phyloP scores from a whole-genome alignment of 1,140 invertebrate species.

The Diorhabda sublineata region DNA sequence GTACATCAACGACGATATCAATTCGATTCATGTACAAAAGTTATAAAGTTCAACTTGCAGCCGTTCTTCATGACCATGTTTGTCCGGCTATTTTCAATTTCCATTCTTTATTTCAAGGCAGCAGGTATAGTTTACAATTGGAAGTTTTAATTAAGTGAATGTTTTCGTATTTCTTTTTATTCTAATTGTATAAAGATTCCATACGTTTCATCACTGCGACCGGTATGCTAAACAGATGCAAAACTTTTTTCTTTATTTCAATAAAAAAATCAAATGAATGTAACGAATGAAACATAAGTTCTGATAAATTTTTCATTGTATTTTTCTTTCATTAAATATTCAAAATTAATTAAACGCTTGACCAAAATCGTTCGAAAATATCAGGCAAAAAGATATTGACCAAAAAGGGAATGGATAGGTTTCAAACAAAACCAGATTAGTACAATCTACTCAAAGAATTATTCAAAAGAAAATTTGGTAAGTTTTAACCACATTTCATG shows the following conservation, averaged over 20 bases:
- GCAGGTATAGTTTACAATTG: conserved; percentile 21
- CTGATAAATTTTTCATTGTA: too few relatives aligned
- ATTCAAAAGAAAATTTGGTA: too few relatives aligned
- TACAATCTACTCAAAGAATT: too few relatives aligned
- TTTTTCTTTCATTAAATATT: too few relatives aligned
- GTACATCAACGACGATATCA: conserved; percentile 23
- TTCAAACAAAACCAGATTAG: too few relatives aligned
- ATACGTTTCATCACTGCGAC: conserved; percentile 13
- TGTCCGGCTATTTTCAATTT: conserved; percentile 32
- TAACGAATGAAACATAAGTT: too few relatives aligned
- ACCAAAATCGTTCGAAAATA: too few relatives aligned
- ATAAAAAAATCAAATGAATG: neutral
- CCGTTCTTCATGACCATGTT: conserved; percentile 26
- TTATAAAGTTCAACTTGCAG: conserved; percentile 26
- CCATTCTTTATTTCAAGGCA: conserved; percentile 18
- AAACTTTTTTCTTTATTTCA: neutral
- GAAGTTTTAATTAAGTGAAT: conserved; percentile 27
- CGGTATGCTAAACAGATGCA: neutral
- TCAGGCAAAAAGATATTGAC: too few relatives aligned
- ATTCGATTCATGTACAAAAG: conserved; percentile 27
- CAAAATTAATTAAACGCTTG: too few relatives aligned
- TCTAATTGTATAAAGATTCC: conserved; percentile 21
- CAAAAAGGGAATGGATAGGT: too few relatives aligned
- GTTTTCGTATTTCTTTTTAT: conserved; percentile 18
- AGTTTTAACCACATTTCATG: too few relatives aligned